phyloP scores from a whole-genome alignment of 2,888 invertebrate genomes.

The Cybosia mesomella region DNA sequence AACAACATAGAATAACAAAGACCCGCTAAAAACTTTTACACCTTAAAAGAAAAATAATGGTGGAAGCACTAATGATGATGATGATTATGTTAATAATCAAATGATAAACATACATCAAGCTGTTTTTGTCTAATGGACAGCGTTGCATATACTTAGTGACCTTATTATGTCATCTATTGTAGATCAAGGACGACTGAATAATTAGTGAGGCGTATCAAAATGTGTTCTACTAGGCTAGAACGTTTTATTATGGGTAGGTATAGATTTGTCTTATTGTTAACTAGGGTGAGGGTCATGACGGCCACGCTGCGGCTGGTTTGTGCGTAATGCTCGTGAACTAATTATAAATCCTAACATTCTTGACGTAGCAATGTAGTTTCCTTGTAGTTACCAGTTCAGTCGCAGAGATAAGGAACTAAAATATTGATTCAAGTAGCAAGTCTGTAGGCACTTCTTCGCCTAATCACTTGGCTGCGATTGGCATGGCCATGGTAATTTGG shows the following conservation, averaged over 20 bases:
- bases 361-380: background rate
- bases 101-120: slow-evolving; percentile 32
- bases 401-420: background rate
- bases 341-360: background rate
- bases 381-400: background rate
- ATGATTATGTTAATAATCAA: slow-evolving; percentile 35
- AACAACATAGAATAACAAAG: no score
- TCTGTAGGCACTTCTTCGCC: background rate
- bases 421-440: no score
- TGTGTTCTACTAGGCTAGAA: slow-evolving; percentile 34
- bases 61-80: slow-evolving; percentile 40
- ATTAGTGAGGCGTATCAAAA: slow-evolving; percentile 56
- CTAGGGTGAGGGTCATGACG: background rate
- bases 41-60: slow-evolving; percentile 18
- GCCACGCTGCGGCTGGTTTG: background rate
- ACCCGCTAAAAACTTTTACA: no score
- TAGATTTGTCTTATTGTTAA: background rate
- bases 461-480: background rate
- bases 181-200: slow-evolving; percentile 58
- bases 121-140: slow-evolving; percentile 24
- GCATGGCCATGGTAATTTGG: background rate
- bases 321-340: background rate
- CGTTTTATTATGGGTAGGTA: slow-evolving; percentile 20
- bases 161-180: slow-evolving; percentile 57
- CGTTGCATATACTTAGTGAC: slow-evolving; percentile 45